These are phyloP conservation scores for Embidobia sp. DNA, from an alignment of 2,888 invertebrate genomes.

Conservation along the genomic window DNA sequence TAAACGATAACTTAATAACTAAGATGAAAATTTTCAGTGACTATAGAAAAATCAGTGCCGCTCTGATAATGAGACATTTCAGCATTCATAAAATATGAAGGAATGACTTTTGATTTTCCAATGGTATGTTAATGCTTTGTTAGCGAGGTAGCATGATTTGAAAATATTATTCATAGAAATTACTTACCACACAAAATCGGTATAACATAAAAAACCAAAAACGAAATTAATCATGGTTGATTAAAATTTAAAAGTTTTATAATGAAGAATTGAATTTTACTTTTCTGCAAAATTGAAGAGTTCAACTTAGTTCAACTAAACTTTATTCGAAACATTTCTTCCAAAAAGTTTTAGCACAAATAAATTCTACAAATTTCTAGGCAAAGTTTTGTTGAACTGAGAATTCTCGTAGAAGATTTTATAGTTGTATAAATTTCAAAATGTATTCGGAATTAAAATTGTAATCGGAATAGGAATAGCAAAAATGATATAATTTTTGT, in stretches of 20 bases:
- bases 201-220: no score
- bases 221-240: slow-evolving; percentile 47
- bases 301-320: slow-evolving; percentile 32
- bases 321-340: slow-evolving; percentile 47
- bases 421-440: slow-evolving; percentile 4
- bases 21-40: background rate
- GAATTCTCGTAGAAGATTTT: slow-evolving; percentile 28
- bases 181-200: no score
- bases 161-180: no score
- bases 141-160: no score
- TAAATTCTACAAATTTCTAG: slow-evolving; percentile 39
- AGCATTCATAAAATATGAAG: no score
- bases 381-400: slow-evolving; percentile 27
- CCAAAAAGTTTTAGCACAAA: slow-evolving; percentile 35
- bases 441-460: background rate
- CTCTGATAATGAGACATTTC: no score
- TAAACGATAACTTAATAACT: slow-evolving; percentile 16
- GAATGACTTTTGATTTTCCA: no score
- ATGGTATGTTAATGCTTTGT: no score
- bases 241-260: slow-evolving; percentile 54
- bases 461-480: background rate
- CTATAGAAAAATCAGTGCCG: no score
- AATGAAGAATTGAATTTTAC: slow-evolving; percentile 48
- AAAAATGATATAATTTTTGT: slow-evolving; percentile 4
- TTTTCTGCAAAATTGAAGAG: slow-evolving; percentile 16